Base-by-base conservation (phyloP, 2,888 invertebrate genomes). In the Drosophila prolongata region DNA sequence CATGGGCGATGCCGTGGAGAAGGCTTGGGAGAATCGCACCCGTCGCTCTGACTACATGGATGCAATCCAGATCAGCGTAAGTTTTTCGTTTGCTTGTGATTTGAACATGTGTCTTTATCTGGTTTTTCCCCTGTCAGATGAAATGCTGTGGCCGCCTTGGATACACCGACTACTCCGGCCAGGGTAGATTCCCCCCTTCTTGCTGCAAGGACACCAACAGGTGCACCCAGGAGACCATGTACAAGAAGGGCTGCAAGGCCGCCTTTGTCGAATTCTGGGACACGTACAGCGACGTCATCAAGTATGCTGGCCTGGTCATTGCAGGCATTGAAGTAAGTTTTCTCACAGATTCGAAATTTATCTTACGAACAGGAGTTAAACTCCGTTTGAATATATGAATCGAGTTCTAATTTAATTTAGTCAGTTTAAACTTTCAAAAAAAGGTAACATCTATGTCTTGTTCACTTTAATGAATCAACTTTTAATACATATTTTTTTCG, bases 291-390 rank as follows among this genome's bases (percentile, higher is more conserved):
- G 91, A 91, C 61, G 91, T 94, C 35, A 93, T 96, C 60, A 96
- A 95, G 77, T 95, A 94, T 27, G 92, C 95, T 27, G 95, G 95
- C 13, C 93, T 96, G 62, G 95, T 94, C 56, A 94, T 96, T 75
- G 96, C 95, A 57, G 95, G 93, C 75, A 92, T 95, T 89, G 96
- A 96, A 94, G 96, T 96, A 88, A 91, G 76, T 72, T n/a, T 4
- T 3, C 1, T 19, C 1, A 1, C 1, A 5, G 8, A 30, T 2
- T 6, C 6, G 6, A 30, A 8, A 3, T 30, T 8, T 30, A 30
- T 8, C 8, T 30, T 30, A 30, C 27, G 6, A 38, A 38, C 5
- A 38, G n/a, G n/a, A 13, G n/a, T 4, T 6, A n/a, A 8, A 2
- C 30, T 1, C 30, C 9, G 30, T 2, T 8, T 8, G 1, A 30